Evolutionary conservation across 2,888 invertebrate species (phyloP).

Genomic region (Drosophila algonquin): DNA sequence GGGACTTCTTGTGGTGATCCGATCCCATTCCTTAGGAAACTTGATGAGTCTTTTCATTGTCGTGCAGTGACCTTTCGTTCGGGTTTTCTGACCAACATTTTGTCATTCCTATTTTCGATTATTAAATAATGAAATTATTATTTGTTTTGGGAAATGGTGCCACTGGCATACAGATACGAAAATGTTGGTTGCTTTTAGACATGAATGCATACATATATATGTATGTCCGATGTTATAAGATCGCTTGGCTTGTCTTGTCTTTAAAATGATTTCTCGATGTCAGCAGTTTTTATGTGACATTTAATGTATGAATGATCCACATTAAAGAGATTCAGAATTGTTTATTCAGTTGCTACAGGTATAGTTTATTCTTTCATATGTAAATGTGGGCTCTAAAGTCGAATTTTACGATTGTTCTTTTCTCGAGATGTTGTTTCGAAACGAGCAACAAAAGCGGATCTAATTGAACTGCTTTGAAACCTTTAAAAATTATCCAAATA

Average conservation of each 20-base stretch:
- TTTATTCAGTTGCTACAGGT: not conserved
- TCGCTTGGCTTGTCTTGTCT: no score
- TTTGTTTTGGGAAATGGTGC: not conserved
- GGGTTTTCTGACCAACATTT: not conserved
- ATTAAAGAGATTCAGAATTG: not conserved
- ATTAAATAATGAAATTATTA: not conserved
- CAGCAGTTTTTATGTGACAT: not conserved
- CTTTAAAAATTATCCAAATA: not conserved
- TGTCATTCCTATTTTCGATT: not conserved
- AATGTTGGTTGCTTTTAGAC: no score
- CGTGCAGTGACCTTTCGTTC: conserved; percentile 59
- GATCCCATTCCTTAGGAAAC: conserved; percentile 48
- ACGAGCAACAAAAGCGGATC: no score
- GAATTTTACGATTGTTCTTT: not conserved
- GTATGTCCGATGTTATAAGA: no score
- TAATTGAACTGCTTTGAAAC: not conserved
- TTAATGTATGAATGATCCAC: conserved; percentile 5
- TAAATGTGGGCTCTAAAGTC: not conserved
- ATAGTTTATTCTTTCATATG: conserved; percentile 1
- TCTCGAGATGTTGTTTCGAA: not conserved
- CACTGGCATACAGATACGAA: no score
- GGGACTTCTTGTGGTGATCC: conserved; percentile 54
- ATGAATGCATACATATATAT: no score
- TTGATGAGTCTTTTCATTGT: conserved; percentile 25
- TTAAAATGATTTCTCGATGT: not conserved